A percentile compares a stretch with the other conserved stretches of the same genome.
These are phyloP conservation scores for Trematomus bernacchii DNA, from an alignment of 2,797 vertebrate species.

Conservation along the genomic window DNA sequence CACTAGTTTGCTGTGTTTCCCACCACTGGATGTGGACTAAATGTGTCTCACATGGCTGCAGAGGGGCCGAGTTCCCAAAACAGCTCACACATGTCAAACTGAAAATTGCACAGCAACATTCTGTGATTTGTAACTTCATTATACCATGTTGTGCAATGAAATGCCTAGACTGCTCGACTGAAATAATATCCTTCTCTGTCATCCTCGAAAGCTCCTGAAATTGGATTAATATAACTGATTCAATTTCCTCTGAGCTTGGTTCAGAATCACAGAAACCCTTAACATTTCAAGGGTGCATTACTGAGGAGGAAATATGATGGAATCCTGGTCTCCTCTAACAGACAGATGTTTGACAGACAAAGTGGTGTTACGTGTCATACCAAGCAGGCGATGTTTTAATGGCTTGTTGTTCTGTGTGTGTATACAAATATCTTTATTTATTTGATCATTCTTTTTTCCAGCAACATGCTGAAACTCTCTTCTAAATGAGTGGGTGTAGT, in stretches of 20 bases:
- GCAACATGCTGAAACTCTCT: not conserved
- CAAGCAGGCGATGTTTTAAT: constrained; percentile 10
- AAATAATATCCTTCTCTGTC: constrained; percentile 78
- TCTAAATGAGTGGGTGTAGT: not conserved
- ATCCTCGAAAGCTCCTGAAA: constrained; percentile 66
- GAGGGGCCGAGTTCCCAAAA: constrained; percentile 46
- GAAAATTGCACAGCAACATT: constrained; percentile 49
- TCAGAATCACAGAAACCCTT: constrained; percentile 43
- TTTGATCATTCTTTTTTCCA: not conserved
- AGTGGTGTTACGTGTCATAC: not conserved
- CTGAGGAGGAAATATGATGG: constrained; percentile 39
- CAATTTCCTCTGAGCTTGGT: constrained; percentile 74
- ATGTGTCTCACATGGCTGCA: constrained; percentile 66
- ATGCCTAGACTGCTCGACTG: constrained; percentile 53
- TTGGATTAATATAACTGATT: constrained; percentile 79
- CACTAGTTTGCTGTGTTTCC: constrained; percentile 14
- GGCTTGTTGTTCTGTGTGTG: not conserved
- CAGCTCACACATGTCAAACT: constrained; percentile 54
- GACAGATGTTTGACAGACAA: constrained; percentile 28
- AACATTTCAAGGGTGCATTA: constrained; percentile 44
- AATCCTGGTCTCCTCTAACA: constrained; percentile 26
- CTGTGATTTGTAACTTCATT: constrained; percentile 71
- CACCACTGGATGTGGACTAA: constrained; percentile 29
- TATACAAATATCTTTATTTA: not conserved
- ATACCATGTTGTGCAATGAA: constrained; percentile 68